Evolutionary conservation across 2,113 vertebrate species (phyloP).

Genomic region (Cathartes aura): DNA sequence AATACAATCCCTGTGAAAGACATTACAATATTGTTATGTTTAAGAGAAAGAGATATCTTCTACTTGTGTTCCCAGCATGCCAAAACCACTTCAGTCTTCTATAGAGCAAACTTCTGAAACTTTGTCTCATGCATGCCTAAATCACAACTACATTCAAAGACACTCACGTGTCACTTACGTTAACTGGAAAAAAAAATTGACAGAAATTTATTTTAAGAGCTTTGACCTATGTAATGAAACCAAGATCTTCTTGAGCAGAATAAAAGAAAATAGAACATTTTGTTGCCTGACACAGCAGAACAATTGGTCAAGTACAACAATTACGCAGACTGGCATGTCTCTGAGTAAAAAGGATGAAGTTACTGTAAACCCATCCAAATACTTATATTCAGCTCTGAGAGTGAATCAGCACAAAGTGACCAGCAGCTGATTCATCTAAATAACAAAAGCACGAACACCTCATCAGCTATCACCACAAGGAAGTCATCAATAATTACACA

Average conservation of each 20-base stretch:
- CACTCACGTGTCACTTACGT: neutral
- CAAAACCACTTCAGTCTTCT: neutral
- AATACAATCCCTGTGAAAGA: neutral
- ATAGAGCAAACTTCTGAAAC: neutral
- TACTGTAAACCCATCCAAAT: conserved; percentile 13
- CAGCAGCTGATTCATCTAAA: conserved; percentile 41
- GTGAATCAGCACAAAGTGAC: conserved; percentile 49
- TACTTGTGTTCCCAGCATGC: neutral
- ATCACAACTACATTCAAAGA: neutral
- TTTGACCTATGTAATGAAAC: neutral
- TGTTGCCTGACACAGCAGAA: conserved; percentile 19
- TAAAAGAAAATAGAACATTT: neutral
- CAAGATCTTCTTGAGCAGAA: neutral
- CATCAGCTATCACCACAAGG: neutral
- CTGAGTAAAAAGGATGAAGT: conserved; percentile 17
- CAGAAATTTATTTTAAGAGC: neutral
- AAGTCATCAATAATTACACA: conserved; percentile 22
- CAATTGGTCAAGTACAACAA: neutral
- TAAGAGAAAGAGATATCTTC: neutral
- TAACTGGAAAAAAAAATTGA: neutral
- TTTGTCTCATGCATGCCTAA: neutral
- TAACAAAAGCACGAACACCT: conserved; percentile 10
- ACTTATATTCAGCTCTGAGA: neutral
- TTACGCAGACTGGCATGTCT: neutral
- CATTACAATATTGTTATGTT: neutral